Percentiles rank a stretch among this genome's conserved stretches.
Conservation (phyloP, 2,888 invertebrate species). For the Latrodectus elegans region DNA sequence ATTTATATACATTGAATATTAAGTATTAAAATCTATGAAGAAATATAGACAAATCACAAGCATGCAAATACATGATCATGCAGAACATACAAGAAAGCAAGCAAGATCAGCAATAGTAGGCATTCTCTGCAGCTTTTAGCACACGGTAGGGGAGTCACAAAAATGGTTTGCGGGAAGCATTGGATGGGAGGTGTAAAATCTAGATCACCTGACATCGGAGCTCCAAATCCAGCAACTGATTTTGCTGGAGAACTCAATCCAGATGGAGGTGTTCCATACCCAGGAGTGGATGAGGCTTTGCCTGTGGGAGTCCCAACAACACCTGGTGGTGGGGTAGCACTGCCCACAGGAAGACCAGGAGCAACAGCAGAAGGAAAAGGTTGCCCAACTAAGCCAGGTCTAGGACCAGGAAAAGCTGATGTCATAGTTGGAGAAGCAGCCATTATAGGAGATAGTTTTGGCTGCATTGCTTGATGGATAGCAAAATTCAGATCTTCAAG, state of each 20-base stretch:
- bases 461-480: conserved; percentile 61
- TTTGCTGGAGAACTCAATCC: conserved; percentile 70
- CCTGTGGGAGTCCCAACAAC: conserved; percentile 55
- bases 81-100: too few species aligned
- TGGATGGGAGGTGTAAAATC: neutral
- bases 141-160: too few species aligned
- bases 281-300: conserved; percentile 66
- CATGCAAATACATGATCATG: too few species aligned
- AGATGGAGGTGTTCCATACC: conserved; percentile 69
- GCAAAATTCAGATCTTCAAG: conserved; percentile 68
- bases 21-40: too few species aligned
- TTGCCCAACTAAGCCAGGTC: conserved; percentile 48
- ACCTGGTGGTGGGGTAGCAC: conserved; percentile 58
- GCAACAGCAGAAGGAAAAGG: conserved; percentile 43
- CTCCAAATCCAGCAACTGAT: conserved; percentile 57
- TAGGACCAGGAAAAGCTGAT: conserved; percentile 29
- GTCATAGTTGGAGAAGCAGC: conserved; percentile 51
- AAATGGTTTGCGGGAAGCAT: too few species aligned
- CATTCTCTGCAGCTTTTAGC: too few species aligned
- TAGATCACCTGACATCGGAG: conserved; percentile 64
- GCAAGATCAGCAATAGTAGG: too few species aligned
- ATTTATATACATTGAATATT: too few species aligned
- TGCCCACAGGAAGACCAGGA: conserved; percentile 34
- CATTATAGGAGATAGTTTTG: conserved; percentile 28
- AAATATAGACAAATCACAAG: too few species aligned